These are phyloP conservation scores for Pangasius sanitwongsei DNA, from an alignment of 2,797 vertebrate genomes.

Conservation along the genomic window DNA sequence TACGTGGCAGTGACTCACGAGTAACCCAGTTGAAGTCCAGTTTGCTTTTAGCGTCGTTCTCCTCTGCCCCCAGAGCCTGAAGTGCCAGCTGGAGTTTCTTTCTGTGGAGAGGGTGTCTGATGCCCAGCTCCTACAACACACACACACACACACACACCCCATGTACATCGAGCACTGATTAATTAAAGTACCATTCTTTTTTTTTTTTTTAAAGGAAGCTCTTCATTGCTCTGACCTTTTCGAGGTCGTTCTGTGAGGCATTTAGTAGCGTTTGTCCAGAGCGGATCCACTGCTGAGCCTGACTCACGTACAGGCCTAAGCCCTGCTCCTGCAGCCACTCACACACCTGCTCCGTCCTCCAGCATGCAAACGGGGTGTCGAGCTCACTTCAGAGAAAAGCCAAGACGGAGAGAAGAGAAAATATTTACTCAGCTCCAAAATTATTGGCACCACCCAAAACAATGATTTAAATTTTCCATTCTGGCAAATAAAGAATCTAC, in stretches of 20 bases:
- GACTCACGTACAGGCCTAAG: constrained; percentile 81
- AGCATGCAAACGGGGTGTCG: constrained; percentile 87
- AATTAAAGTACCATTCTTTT: not conserved
- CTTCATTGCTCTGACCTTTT: constrained; percentile 79
- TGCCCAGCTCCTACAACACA: constrained; percentile 84
- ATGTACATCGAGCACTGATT: not conserved
- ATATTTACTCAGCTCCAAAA: not conserved
- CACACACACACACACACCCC: constrained; percentile 10
- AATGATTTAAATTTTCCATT: not conserved
- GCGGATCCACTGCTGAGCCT: constrained; percentile 86
- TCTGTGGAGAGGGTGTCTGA: constrained; percentile 87
- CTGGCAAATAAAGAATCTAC: no score
- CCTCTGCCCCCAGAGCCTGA: constrained; percentile 85
- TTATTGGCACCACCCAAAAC: not conserved
- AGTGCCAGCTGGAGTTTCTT: constrained; percentile 95
- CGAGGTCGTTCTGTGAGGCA: constrained; percentile 91
- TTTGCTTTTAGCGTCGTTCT: constrained; percentile 85
- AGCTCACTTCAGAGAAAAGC: constrained; percentile 72
- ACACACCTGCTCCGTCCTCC: constrained; percentile 91
- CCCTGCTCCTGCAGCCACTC: constrained; percentile 92
- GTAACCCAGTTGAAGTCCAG: constrained; percentile 97
- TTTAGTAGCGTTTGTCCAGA: constrained; percentile 90
- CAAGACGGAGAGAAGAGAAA: not conserved
- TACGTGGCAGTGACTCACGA: constrained; percentile 75
- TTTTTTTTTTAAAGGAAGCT: not conserved